Evolutionary conservation across 1,140 invertebrate genomes (phyloP).

Genomic region (Rhopalosiphum maidis): DNA sequence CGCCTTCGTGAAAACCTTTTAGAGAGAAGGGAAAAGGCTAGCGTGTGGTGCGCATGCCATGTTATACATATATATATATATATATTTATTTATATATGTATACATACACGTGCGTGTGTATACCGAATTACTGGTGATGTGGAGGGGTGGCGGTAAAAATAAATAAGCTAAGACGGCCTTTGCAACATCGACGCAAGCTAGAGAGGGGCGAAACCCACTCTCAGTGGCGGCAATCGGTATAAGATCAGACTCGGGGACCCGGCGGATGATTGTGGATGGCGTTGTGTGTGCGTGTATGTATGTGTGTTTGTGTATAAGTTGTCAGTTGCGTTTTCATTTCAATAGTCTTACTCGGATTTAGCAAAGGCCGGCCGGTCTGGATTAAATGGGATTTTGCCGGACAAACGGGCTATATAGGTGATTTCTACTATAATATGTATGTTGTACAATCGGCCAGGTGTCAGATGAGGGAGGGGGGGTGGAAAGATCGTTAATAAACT

Average conservation of each 20-base stretch:
- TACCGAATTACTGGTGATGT: background rate
- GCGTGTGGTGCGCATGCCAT: background rate
- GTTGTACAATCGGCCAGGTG: background rate
- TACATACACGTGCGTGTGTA: background rate
- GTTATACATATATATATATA: background rate
- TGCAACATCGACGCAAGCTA: background rate
- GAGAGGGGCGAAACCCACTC: background rate
- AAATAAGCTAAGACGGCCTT: constrained; percentile 39
- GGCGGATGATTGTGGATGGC: background rate
- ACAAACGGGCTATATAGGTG: background rate
- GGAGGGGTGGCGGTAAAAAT: background rate
- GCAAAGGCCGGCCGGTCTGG: background rate
- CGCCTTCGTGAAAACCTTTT: constrained; percentile 60
- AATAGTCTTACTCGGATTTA: background rate
- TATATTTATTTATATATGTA: background rate
- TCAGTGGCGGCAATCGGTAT: background rate
- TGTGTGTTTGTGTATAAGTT: background rate
- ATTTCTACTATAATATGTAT: constrained; percentile 13
- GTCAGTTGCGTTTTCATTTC: background rate
- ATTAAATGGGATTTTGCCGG: constrained; percentile 23
- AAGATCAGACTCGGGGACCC: background rate
- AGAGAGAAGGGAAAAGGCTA: constrained; percentile 52
- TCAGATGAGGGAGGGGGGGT: background rate
- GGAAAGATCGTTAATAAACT: background rate
- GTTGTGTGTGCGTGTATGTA: background rate